These are phyloP conservation scores for Brienomyrus brachyistius DNA, from an alignment of 2,113 vertebrate genomes.

Conservation along the genomic window DNA sequence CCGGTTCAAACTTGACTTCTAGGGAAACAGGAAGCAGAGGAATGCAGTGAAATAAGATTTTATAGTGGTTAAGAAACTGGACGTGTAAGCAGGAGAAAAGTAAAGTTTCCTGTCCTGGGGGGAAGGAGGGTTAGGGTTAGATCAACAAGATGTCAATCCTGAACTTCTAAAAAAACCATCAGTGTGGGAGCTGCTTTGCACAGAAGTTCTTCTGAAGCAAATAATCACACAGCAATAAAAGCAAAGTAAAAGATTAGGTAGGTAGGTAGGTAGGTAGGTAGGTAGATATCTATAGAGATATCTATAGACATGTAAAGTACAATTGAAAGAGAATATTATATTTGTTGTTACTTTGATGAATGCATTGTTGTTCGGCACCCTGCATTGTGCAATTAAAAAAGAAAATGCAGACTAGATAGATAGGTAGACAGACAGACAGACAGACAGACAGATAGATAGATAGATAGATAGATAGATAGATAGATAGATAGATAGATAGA, in stretches of 20 bases:
- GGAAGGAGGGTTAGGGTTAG: neutral
- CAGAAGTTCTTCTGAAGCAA: neutral
- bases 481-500: neutral
- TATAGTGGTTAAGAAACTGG: neutral
- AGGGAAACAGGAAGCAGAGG: neutral
- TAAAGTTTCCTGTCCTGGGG: neutral
- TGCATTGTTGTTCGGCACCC: neutral
- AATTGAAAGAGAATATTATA: neutral
- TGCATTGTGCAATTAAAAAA: neutral
- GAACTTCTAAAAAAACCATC: neutral
- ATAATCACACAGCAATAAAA: neutral
- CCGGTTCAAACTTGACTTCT: neutral
- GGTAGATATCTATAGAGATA: neutral
- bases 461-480: neutral
- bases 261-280: too few relatives aligned
- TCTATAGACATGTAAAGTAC: neutral
- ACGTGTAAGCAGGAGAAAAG: neutral
- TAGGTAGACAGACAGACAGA: neutral
- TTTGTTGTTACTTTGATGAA: neutral
- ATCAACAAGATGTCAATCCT: neutral
- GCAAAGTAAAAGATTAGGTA: too few relatives aligned
- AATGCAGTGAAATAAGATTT: conserved; percentile 6
- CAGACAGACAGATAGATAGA: too few relatives aligned
- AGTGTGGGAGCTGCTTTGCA: neutral
- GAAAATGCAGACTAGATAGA: neutral